phyloP scores from a whole-genome alignment of 1,140 invertebrate species.

The Heliconius melpomene region DNA sequence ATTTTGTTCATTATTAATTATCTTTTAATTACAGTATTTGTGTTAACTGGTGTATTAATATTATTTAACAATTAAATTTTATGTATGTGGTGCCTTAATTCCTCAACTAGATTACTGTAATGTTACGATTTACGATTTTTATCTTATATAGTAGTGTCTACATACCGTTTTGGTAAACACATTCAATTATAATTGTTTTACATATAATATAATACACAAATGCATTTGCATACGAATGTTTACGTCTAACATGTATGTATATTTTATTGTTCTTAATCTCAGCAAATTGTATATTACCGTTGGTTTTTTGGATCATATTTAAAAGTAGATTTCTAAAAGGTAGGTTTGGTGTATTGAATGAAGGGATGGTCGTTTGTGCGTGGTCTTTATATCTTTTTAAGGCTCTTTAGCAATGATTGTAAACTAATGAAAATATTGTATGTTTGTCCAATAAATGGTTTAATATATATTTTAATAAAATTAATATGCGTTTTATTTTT shows the following conservation, averaged over 20 bases:
- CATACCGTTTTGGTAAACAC: conserved; percentile 28
- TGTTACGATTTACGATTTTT: conserved; percentile 52
- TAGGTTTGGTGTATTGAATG: conserved; percentile 54
- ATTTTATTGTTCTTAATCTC: conserved; percentile 43
- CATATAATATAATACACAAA: conserved; percentile 32
- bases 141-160: conserved; percentile 34
- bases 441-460: conserved; percentile 80
- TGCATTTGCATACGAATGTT: conserved; percentile 39
- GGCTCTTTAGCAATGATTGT: conserved; percentile 70
- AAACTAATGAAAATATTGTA: conserved; percentile 80
- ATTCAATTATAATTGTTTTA: conserved; percentile 35
- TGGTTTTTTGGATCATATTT: conserved; percentile 55
- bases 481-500: conserved; percentile 54
- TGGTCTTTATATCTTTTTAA: conserved; percentile 77
- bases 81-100: conserved; percentile 78
- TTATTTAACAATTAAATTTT: conserved; percentile 61
- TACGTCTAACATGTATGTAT: conserved; percentile 33
- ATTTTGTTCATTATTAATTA: conserved; percentile 57
- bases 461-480: conserved; percentile 82
- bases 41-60: conserved; percentile 65
- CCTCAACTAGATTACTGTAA: conserved; percentile 57
- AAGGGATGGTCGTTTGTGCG: conserved; percentile 64
- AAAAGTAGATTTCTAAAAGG: conserved; percentile 43
- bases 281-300: conserved; percentile 53
- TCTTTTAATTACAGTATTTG: conserved; percentile 48